These are phyloP conservation scores for Acleris sparsana DNA, from an alignment of 2,888 invertebrate genomes.

Conservation along the genomic window DNA sequence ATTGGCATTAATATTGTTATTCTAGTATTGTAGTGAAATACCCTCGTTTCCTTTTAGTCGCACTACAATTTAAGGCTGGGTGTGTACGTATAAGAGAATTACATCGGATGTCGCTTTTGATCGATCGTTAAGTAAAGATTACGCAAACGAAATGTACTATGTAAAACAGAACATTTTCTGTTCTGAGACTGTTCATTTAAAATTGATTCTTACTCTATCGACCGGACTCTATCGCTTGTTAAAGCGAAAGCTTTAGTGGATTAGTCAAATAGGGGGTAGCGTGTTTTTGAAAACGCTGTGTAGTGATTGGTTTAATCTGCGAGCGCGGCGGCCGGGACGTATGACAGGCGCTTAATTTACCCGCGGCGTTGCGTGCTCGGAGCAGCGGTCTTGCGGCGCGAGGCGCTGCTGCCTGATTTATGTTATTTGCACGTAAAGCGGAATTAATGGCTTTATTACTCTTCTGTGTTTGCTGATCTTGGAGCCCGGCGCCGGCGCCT, in stretches of 20 bases:
- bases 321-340: conserved; percentile 56
- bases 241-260: conserved; percentile 29
- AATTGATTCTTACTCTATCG: conserved; percentile 26
- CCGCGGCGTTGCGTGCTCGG: conserved; percentile 62
- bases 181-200: conserved; percentile 31
- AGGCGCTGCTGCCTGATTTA: conserved; percentile 79
- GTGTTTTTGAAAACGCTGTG: conserved; percentile 37
- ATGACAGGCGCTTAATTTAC: conserved; percentile 74
- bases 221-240: conserved; percentile 19
- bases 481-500: conserved; percentile 60
- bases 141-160: too few species aligned
- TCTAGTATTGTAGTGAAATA: conserved; percentile 59
- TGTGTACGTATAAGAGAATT: conserved; percentile 7
- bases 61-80: conserved; percentile 27
- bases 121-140: too few species aligned
- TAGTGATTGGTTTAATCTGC: conserved; percentile 59
- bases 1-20: conserved; percentile 62
- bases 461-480: conserved; percentile 78
- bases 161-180: conserved; percentile 2
- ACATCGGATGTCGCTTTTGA: neutral
- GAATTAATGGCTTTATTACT: conserved; percentile 83
- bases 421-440: conserved; percentile 82
- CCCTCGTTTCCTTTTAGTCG: conserved; percentile 47
- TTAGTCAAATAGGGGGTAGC: conserved; percentile 35
- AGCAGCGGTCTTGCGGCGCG: conserved; percentile 74